These are phyloP conservation scores for Meliscaeva auricollis DNA, from an alignment of 2,888 invertebrate genomes.

Conservation along the genomic window DNA sequence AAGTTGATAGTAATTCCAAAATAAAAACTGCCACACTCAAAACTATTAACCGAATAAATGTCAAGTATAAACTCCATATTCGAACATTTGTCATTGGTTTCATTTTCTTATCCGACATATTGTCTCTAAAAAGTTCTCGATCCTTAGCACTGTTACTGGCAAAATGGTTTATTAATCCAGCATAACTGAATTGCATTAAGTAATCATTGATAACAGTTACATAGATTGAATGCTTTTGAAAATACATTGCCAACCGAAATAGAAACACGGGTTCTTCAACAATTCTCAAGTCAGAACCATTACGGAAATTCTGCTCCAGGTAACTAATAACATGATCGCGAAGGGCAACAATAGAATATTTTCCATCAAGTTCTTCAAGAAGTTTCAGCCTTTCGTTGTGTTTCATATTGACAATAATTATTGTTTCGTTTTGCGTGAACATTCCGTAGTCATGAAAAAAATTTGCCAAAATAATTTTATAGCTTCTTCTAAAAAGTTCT, in stretches of 20 bases:
- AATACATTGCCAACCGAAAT: not conserved
- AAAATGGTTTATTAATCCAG: not conserved
- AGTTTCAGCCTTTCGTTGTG: not conserved
- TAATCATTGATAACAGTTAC: not conserved
- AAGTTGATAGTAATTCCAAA: conserved; percentile 1
- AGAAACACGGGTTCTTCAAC: not conserved
- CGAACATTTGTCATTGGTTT: not conserved
- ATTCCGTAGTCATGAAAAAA: not conserved
- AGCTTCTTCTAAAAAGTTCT: not conserved
- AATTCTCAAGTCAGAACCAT: not conserved
- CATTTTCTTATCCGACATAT: not conserved
- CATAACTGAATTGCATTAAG: conserved; percentile 7
- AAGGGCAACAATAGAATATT: not conserved
- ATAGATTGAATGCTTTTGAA: conserved; percentile 29
- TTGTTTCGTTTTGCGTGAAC: not conserved
- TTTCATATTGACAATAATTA: not conserved
- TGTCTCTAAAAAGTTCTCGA: not conserved
- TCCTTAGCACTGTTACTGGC: not conserved
- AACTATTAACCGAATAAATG: not conserved
- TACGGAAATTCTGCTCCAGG: not conserved
- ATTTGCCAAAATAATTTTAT: not conserved
- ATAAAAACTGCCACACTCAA: not conserved
- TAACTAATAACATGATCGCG: conserved; percentile 9
- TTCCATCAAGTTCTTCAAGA: not conserved
- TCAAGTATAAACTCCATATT: conserved; percentile 19